Percentiles rank a stretch among this genome's conserved stretches.
Evolutionary conservation across 2,797 vertebrate genomes (phyloP).

Genomic region (Thunnus albacares): DNA sequence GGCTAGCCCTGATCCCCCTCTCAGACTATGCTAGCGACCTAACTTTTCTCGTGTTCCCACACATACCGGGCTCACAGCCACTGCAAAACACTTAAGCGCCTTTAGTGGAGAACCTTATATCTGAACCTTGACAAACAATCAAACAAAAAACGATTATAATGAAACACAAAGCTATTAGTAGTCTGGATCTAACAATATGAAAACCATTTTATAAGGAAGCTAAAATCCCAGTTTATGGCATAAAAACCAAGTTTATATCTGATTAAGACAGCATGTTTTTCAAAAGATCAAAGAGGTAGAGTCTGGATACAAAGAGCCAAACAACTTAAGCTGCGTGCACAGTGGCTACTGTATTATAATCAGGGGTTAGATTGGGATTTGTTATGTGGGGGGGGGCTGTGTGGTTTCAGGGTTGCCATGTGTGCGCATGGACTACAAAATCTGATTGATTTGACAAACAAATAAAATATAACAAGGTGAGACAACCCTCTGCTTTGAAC

Average conservation of each 20-base stretch:
- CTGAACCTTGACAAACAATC: conserved; percentile 50
- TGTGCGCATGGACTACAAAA: no score
- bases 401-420: no score
- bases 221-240: conserved; percentile 23
- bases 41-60: conserved; percentile 62
- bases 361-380: no score
- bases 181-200: conserved; percentile 4
- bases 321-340: conserved; percentile 6
- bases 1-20: conserved; percentile 53
- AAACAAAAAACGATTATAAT: conserved; percentile 36
- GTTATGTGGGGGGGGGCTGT: no score
- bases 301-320: conserved; percentile 27
- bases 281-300: conserved; percentile 30
- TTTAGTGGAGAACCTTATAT: conserved; percentile 44
- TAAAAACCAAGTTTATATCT: conserved; percentile 1
- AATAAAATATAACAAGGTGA: no score
- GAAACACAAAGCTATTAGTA: neutral
- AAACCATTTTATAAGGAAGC: neutral
- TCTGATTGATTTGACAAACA: no score
- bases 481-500: no score
- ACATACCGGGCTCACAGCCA: conserved; percentile 55
- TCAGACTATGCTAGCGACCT: conserved; percentile 44
- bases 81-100: conserved; percentile 49
- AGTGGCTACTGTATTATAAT: neutral
- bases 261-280: conserved; percentile 21